Conservation (phyloP, 92 coral and sea anemone genomes). For the Palythoa heliodiscus region DNA sequence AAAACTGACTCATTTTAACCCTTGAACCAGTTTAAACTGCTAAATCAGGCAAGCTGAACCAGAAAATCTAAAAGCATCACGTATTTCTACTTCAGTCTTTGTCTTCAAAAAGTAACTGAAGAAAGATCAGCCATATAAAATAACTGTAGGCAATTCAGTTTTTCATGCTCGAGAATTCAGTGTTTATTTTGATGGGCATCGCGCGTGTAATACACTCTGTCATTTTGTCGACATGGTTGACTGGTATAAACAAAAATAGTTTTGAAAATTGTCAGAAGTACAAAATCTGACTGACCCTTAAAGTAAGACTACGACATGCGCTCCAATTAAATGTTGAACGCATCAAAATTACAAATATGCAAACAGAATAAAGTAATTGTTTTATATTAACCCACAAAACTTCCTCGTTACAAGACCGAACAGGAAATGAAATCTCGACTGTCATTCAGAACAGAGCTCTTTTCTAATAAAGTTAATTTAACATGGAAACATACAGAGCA, state of each 20-base stretch:
- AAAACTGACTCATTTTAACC: slow-evolving; percentile 7
- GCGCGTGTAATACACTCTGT: background rate
- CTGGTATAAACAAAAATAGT: background rate
- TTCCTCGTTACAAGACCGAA: slow-evolving; percentile 11
- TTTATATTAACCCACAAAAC: background rate
- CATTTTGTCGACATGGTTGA: background rate
- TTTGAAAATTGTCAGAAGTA: background rate
- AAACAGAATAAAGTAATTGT: slow-evolving; percentile 1
- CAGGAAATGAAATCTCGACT: slow-evolving; percentile 28
- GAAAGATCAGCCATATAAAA: too few species aligned
- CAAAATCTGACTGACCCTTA: background rate
- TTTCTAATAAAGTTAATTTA: slow-evolving; percentile 6
- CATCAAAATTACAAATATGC: background rate
- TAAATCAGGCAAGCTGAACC: background rate
- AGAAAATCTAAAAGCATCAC: slow-evolving; percentile 11
- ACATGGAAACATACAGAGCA: background rate
- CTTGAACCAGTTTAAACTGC: slow-evolving; percentile 33
- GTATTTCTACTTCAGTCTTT: slow-evolving; percentile 7
- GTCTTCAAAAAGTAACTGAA: too few species aligned
- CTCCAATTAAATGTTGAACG: background rate
- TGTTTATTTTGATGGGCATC: background rate
- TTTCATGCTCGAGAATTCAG: too few species aligned
- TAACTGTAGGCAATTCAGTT: too few species aligned
- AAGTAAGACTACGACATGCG: background rate
- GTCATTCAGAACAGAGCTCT: slow-evolving; percentile 19